A percentile compares a stretch with the other conserved stretches of the same genome.
These are phyloP conservation scores for Condylura cristata DNA, from an alignment of 2,113 vertebrate species.

Conservation along the genomic window DNA sequence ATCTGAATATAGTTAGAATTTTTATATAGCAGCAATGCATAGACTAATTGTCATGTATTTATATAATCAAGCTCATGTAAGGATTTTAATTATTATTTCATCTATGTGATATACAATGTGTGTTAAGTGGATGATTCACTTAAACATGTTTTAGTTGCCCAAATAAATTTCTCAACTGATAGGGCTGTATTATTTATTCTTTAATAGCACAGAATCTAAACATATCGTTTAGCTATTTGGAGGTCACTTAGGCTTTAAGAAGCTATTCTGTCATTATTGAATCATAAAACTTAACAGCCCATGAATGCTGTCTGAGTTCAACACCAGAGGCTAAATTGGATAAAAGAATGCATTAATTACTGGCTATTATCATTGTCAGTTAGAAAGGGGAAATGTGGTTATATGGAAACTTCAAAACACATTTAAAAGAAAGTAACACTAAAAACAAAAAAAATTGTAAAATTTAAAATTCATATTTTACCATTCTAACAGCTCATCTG, in stretches of 20 bases:
- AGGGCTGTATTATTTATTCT: conserved; percentile 74
- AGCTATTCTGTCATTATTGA: conserved; percentile 81
- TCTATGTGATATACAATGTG: neutral
- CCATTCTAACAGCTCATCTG: neutral
- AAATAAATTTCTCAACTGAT: conserved; percentile 7
- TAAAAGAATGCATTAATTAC: conserved; percentile 83
- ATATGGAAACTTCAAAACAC: neutral
- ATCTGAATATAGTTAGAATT: conserved; percentile 50
- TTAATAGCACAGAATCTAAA: conserved; percentile 75
- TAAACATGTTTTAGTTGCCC: conserved; percentile 57
- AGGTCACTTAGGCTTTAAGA: conserved; percentile 80
- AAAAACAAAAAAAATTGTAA: neutral
- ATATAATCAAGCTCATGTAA: conserved; percentile 26
- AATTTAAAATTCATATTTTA: neutral
- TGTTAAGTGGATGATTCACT: neutral
- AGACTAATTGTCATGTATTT: conserved; percentile 28
- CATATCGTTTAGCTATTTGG: conserved; percentile 69
- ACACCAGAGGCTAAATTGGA: conserved; percentile 78
- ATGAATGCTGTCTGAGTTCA: conserved; percentile 73
- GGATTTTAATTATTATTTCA: neutral
- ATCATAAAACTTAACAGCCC: conserved; percentile 83
- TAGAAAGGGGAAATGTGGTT: conserved; percentile 22
- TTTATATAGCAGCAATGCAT: neutral
- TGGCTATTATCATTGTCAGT: conserved; percentile 44
- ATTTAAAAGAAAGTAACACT: neutral